Base-by-base conservation (phyloP, 2,797 vertebrate species). In the Fratercula arctica region DNA sequence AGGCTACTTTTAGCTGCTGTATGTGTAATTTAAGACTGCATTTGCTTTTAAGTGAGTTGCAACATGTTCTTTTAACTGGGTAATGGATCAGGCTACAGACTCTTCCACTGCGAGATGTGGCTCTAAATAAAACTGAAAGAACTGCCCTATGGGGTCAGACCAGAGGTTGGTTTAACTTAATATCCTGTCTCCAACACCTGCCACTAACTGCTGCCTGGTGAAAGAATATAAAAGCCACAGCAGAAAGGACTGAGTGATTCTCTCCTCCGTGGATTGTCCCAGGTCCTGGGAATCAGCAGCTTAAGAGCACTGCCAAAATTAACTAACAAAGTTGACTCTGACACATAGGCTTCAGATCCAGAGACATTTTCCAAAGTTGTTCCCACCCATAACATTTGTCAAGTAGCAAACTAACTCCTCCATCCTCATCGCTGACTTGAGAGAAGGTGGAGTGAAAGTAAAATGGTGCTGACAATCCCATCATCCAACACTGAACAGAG, bases 21-120 rank as follows among this genome's bases (percentile, higher is more conserved):
- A 67, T 35, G 87, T 63, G 87, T 94, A 95, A 95, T 93, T 97
- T 93, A 91, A 93, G 76, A 92, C 85, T 93, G 85, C 46, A 35
- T 95, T 96, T 95, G 68, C 76, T 94, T 96, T 96, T 95, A 94
- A 95, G 94, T 81, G 76, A 91, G 94, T 85, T 91, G 92, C 80
- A 96, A 85, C 51, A 39, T 87, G 81, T 92, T 91, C 90, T 97
- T 94, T 95, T 77, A 96, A 95, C 87, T 56, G 53, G 46, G 77
- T 78, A 95, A 85, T 85, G 91, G 83, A 85, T 82, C 75, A 80
- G 87, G 48, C 60, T 91, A 25, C 9, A 8, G 59, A 89, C 18
- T 56, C 63, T 74, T 82, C 76, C 53, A 43, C 43, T 60, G 56
- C 66, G 48, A 90, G 66, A 75, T 85, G 46, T 70, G 59, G 56